Evolutionary conservation across 2,797 vertebrate species (phyloP), one percentile per base, ranked within the genome.

Genomic region (Schizopygopsis malacanthus): DNA sequence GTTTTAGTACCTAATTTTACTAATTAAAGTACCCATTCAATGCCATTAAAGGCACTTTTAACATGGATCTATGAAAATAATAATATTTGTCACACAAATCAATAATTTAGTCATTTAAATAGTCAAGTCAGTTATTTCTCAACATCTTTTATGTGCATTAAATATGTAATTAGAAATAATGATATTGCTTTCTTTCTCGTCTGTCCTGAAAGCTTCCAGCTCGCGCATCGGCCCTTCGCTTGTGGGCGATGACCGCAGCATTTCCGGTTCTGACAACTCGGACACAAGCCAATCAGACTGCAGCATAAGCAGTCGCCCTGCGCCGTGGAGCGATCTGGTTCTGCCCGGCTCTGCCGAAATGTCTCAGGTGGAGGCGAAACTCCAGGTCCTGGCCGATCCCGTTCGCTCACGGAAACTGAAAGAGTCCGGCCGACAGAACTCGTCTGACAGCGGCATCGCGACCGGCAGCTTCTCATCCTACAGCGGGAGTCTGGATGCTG

Each of bases 381-480:
- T 85, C 56, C 89, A 92, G 0, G 92, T 94, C 2, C 90, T 86
- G 0, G 91, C 92, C 0, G 96, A 96, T 83, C 94, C 93, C 0
- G 92, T 94, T 0, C 88, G 90, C n/a, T 94, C 93, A 1, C 92
- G 98, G 78, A 96, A 96, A 90, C 96, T 98, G 56, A 97, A 97
- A 92, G 98, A 98, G 86, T 97, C 97, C 0, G 98, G 97, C 33
- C 96, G 97, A 8, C 98, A 98, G 95, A 96, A 96, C 87, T 98
- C 97, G 0, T 96, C 97, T 0, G 98, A 98, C 94, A 98, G 98
- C 52, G 97, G 98, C 72, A 98, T 99, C 6, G 98, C 97, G 89
- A 98, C 97, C 0, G 97, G 96, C 28, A 99, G 98, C 90, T 97
- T 97, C 91, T 99, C 97, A 7, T 99, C 97, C 56, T 98, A 97